Evolutionary conservation across 1,140 invertebrate genomes (phyloP).

Genomic region (Diabrotica undecimpunctata): DNA sequence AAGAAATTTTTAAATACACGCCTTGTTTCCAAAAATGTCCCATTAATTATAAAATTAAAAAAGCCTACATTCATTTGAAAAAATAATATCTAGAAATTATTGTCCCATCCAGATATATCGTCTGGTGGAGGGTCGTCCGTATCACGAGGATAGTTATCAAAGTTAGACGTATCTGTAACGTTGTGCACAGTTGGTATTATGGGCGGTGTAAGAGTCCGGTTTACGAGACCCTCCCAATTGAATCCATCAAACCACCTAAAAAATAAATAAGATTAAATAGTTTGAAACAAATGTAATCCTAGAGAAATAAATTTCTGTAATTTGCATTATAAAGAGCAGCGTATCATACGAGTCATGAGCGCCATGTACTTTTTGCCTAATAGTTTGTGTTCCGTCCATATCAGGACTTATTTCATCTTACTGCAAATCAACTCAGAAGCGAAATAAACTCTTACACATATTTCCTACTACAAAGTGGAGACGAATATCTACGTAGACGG

Average conservation of each 20-base stretch:
- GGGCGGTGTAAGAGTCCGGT: constrained; percentile 86
- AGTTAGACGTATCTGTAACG: constrained; percentile 78
- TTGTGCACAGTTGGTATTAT: constrained; percentile 82
- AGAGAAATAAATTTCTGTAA: no score
- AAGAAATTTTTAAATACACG: background rate
- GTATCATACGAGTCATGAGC: no score
- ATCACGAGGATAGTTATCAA: constrained; percentile 88
- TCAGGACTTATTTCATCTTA: no score
- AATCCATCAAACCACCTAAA: constrained; percentile 98
- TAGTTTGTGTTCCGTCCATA: no score
- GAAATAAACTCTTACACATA: no score
- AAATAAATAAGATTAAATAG: constrained; percentile 11
- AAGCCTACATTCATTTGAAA: background rate
- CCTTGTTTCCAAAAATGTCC: background rate
- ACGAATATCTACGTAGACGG: background rate
- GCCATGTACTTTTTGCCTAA: no score
- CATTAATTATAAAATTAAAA: constrained; percentile 5
- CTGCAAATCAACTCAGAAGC: no score
- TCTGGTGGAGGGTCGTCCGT: constrained; percentile 79
- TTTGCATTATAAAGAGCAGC: no score
- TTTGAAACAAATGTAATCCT: no score
- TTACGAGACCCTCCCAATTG: constrained; percentile 96
- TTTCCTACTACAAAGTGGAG: no score
- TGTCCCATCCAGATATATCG: constrained; percentile 86
- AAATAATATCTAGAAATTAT: constrained; percentile 64